Conservation (phyloP, 2,113 vertebrate genomes). For the Pan troglodytes region NHGRI_mPanTro3-v2.1_pri NC_072407.2:135890001-135890500, state of each 20-base stretch:
- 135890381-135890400: not conserved
- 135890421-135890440: not conserved
- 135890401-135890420: not conserved
- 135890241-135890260: not conserved
- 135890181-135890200: conserved; percentile 90
- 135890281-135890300: not conserved
- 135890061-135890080: conserved; percentile 98
- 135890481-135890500: not conserved
- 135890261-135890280: not conserved
- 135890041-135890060: conserved; percentile 96
- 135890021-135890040: not conserved
- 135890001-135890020: not conserved
- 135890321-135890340: not conserved
- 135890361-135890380: rapidly evolving
- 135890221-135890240: not conserved
- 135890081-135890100: conserved; percentile 94
- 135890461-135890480: not conserved
- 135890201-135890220: rapidly evolving
- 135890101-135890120: conserved; percentile 98
- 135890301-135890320: not conserved
- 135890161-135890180: conserved; percentile 99
- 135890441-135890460: not conserved
- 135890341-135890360: not conserved
- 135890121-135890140: conserved; percentile 97
- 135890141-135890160: conserved; percentile 96